Evolutionary conservation across 1,140 invertebrate genomes (phyloP).

Genomic region (Pissodes strobi): DNA sequence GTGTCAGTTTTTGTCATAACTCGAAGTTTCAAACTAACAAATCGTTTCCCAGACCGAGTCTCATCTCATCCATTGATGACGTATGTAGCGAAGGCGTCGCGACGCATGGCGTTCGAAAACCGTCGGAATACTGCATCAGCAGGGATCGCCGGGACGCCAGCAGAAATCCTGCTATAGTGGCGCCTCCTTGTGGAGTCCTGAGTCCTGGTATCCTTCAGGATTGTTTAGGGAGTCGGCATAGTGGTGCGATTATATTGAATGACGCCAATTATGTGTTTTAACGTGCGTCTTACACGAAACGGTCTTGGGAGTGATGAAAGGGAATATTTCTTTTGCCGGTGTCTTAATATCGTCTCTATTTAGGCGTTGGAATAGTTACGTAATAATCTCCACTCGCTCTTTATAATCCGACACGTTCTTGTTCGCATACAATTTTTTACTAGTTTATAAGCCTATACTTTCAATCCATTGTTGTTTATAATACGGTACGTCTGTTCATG

Average conservation of each 20-base stretch:
- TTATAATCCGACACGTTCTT: no score
- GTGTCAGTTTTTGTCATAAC: constrained; percentile 8
- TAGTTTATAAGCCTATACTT: no score
- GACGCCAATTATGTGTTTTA: constrained; percentile 2
- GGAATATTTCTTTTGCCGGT: neutral
- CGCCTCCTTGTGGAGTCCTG: constrained; percentile 11
- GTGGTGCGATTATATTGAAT: constrained; percentile 18
- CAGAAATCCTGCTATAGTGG: constrained; percentile 32
- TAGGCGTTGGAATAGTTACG: no score
- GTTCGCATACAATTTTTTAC: no score
- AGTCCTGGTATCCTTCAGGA: constrained; percentile 25
- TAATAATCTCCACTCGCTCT: no score
- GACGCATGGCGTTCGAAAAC: constrained; percentile 19
- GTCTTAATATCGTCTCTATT: no score
- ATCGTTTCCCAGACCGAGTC: neutral
- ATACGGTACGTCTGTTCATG: no score
- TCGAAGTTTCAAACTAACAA: neutral
- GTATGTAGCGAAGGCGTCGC: constrained; percentile 16
- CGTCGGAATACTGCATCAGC: constrained; percentile 37
- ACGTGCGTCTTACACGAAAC: no score
- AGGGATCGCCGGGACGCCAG: constrained; percentile 34
- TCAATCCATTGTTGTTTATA: no score
- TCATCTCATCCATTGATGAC: constrained; percentile 19
- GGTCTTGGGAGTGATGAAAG: neutral
- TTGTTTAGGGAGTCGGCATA: constrained; percentile 20